phyloP scores from a whole-genome alignment of 2,888 invertebrate genomes.

The Hedychridium roseum region DNA sequence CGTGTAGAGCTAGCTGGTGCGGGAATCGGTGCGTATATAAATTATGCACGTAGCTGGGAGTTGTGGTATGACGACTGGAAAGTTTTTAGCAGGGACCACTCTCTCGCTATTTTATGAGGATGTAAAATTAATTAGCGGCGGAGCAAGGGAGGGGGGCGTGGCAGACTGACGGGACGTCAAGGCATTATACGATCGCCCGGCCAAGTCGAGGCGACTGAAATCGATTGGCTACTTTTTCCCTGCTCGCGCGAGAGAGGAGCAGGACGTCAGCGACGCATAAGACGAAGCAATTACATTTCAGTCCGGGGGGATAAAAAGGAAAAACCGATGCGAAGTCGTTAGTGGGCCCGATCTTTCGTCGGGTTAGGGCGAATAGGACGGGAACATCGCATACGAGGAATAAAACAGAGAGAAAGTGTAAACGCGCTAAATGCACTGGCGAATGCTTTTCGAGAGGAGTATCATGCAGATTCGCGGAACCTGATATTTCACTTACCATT shows the following conservation, averaged over 20 bases:
- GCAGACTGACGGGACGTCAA: conserved; percentile 12
- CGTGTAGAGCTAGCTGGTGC: no score
- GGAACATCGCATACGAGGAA: conserved; percentile 6
- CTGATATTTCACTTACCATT: conserved; percentile 9
- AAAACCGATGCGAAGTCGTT: no score
- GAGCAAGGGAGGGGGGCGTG: conserved; percentile 6
- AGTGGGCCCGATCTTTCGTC: conserved; percentile 7
- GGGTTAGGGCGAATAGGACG: neutral
- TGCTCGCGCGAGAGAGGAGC: conserved; percentile 13
- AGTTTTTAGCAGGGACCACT: conserved; percentile 22
- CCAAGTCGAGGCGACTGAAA: conserved; percentile 23
- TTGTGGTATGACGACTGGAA: conserved; percentile 6
- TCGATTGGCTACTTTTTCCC: conserved; percentile 33
- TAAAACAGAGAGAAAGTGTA: no score
- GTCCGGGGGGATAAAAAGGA: conserved; percentile 8
- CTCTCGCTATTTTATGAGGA: conserved; percentile 40
- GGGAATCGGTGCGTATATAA: no score
- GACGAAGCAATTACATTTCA: conserved; percentile 28
- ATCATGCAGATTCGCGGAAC: conserved; percentile 14
- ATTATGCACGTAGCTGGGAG: conserved; percentile 16
- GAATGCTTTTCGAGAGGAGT: conserved; percentile 12
- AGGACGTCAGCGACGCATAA: conserved; percentile 18
- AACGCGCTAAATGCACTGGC: conserved; percentile 13
- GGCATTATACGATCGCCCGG: conserved; percentile 35
- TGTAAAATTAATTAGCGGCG: conserved; percentile 51